Conservation (phyloP, 2,888 invertebrate species). For the Drosophila pseudotakahashii region DNA sequence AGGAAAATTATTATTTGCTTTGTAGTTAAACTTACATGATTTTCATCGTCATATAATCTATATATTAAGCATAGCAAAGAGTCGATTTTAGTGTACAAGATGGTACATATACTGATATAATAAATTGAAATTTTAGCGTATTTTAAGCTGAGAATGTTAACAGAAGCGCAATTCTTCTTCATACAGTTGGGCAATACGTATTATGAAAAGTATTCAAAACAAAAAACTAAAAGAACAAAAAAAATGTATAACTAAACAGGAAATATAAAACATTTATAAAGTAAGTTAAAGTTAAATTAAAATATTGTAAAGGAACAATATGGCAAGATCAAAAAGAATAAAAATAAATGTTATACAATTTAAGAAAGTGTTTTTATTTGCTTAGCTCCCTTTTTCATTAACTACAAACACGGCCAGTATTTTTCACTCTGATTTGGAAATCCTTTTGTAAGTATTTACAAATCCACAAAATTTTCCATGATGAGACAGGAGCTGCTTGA, state of each 20-base stretch:
- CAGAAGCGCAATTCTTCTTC: slow-evolving; percentile 59
- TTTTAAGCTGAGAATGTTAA: slow-evolving; percentile 60
- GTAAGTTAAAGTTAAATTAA: slow-evolving; percentile 47
- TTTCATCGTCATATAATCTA: slow-evolving; percentile 36
- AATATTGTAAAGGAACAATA: slow-evolving; percentile 36
- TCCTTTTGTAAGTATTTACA: slow-evolving; percentile 6
- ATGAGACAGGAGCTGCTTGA: slow-evolving; percentile 79
- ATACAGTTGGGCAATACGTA: slow-evolving; percentile 65
- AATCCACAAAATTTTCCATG: slow-evolving; percentile 14
- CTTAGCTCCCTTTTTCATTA: not conserved
- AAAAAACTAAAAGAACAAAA: slow-evolving; percentile 45
- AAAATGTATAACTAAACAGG: slow-evolving; percentile 23
- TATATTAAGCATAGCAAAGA: slow-evolving; percentile 64
- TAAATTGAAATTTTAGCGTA: slow-evolving; percentile 61
- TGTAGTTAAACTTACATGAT: slow-evolving; percentile 44
- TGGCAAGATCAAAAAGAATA: slow-evolving; percentile 56
- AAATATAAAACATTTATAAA: slow-evolving; percentile 38
- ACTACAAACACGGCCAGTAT: not conserved
- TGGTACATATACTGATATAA: slow-evolving; percentile 26
- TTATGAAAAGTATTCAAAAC: slow-evolving; percentile 37
- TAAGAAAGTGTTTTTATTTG: not conserved
- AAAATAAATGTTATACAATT: slow-evolving; percentile 76
- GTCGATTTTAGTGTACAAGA: slow-evolving; percentile 74
- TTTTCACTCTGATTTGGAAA: slow-evolving; percentile 1
- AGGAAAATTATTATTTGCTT: slow-evolving; percentile 38